phyloP scores from a whole-genome alignment of 2,797 vertebrate species.

The Hypotaenidia okinawae region DNA sequence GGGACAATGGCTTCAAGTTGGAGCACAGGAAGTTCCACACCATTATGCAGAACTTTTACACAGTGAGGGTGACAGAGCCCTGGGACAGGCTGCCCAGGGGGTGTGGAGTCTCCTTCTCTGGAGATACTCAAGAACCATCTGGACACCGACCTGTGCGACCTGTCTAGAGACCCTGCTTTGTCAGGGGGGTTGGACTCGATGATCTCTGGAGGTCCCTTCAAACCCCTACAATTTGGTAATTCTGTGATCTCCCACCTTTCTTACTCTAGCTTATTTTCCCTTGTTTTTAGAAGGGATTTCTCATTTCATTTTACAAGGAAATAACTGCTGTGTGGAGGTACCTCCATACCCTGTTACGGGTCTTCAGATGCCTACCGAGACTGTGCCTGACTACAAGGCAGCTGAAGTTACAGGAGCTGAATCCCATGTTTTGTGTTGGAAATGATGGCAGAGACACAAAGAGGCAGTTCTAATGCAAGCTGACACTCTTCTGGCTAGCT shows the following conservation, averaged over 20 bases:
- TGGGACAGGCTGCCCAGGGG: too few relatives aligned
- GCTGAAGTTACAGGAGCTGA: background rate
- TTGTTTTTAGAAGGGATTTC: background rate
- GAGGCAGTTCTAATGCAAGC: background rate
- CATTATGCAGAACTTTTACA: too few relatives aligned
- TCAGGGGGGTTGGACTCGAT: too few relatives aligned
- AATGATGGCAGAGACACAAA: background rate
- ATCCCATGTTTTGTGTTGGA: background rate
- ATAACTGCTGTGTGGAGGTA: background rate
- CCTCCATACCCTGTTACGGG: background rate
- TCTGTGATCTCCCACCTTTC: background rate
- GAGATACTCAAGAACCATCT: too few relatives aligned
- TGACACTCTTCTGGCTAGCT: background rate
- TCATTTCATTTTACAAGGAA: background rate
- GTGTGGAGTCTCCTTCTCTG: too few relatives aligned
- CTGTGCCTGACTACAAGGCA: background rate
- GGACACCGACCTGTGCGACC: too few relatives aligned
- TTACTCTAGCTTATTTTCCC: background rate
- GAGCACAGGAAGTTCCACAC: too few relatives aligned
- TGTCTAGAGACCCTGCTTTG: too few relatives aligned
- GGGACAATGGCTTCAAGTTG: too few relatives aligned
- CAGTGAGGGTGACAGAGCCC: too few relatives aligned
- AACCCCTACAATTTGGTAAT: too few relatives aligned
- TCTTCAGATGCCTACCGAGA: background rate
- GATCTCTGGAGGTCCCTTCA: too few relatives aligned